Conservation (phyloP, 2,888 invertebrate genomes). For the Myathropa florea region DNA sequence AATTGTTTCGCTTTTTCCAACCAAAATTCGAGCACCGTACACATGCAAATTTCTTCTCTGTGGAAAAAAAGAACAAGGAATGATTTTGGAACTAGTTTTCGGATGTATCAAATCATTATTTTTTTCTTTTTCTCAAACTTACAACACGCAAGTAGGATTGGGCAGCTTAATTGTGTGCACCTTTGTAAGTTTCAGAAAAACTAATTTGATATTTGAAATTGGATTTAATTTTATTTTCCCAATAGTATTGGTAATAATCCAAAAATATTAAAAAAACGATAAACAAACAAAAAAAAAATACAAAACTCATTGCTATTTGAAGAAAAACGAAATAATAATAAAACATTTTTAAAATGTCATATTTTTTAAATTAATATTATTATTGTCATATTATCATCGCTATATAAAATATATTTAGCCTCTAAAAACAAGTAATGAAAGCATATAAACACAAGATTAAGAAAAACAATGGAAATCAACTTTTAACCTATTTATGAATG, state of each 20-base stretch:
- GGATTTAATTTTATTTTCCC: constrained; percentile 40
- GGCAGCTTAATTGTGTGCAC: constrained; percentile 27
- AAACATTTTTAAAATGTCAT: constrained; percentile 64
- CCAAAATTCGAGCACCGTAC: constrained; percentile 2
- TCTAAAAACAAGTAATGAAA: constrained; percentile 43
- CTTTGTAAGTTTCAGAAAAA: not conserved
- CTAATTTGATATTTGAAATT: constrained; percentile 4
- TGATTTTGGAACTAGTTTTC: constrained; percentile 6
- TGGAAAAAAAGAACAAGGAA: not conserved
- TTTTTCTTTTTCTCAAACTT: not conserved
- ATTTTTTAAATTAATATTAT: constrained; percentile 63
- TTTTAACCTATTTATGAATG: constrained; percentile 69
- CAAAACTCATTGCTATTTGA: constrained; percentile 51
- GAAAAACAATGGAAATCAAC: constrained; percentile 48
- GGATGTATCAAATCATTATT: not conserved
- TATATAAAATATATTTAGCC: constrained; percentile 60
- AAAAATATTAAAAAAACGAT: not conserved
- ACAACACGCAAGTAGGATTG: constrained; percentile 8
- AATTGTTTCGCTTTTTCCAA: constrained; percentile 33
- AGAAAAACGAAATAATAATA: constrained; percentile 56
- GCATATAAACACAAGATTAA: constrained; percentile 29
- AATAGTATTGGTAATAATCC: constrained; percentile 22
- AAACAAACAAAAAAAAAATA: constrained; percentile 24
- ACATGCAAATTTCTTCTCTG: constrained; percentile 51
- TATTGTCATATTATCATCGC: constrained; percentile 62